Evolutionary conservation across 2,797 vertebrate species (phyloP).

Genomic region (Psittacula derbiana): DNA sequence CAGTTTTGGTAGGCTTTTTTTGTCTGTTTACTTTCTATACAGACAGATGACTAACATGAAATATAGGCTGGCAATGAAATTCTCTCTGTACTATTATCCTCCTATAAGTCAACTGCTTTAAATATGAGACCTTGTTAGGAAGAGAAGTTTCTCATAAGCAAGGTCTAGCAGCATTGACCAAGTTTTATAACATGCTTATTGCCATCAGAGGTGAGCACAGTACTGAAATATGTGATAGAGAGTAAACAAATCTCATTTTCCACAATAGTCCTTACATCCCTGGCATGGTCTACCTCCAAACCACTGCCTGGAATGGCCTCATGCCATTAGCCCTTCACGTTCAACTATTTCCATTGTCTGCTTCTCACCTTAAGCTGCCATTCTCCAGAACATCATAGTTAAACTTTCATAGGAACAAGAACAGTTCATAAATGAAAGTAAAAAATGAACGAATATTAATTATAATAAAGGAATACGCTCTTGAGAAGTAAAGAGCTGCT

Average conservation of each 20-base stretch:
- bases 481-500: not conserved
- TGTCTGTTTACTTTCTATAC: not conserved
- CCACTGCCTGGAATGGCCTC: accelerated
- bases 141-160: not conserved
- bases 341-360: not conserved
- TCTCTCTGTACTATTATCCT: not conserved
- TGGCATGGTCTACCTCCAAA: accelerated
- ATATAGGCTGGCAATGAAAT: accelerated
- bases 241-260: not conserved
- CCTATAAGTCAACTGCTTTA: accelerated
- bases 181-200: not conserved
- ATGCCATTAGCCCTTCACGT: accelerated
- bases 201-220: not conserved
- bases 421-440: not conserved
- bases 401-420: not conserved
- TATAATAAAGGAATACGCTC: not conserved
- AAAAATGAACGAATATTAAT: not conserved
- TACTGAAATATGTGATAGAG: not conserved
- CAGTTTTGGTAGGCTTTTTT: not conserved
- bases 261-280: not conserved
- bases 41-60: not conserved
- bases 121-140: not conserved
- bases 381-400: not conserved
- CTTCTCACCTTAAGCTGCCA: not conserved
- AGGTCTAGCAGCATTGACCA: too few species aligned